These are phyloP conservation scores for Siniperca knerii DNA, from an alignment of 2,113 vertebrate species.

Conservation along the genomic window DNA sequence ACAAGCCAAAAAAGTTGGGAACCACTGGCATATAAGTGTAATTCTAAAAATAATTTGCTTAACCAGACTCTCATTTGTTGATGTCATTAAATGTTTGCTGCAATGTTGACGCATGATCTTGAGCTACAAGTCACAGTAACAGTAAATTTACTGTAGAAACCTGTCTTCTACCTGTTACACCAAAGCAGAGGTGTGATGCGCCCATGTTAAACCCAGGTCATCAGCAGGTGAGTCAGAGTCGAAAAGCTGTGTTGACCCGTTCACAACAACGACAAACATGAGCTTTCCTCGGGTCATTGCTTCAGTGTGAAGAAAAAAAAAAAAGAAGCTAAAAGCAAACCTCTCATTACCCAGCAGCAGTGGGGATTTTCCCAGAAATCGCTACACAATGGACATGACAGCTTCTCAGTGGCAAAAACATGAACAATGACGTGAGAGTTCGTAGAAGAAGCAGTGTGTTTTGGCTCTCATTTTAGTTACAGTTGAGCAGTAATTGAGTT, in stretches of 20 bases:
- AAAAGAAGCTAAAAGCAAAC: conserved; percentile 49
- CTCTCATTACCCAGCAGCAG: conserved; percentile 72
- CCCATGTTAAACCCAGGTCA: neutral
- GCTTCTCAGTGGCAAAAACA: conserved; percentile 15
- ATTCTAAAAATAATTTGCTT: neutral
- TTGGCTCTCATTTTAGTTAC: conserved; percentile 48
- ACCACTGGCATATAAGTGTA: neutral
- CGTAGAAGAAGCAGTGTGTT: conserved; percentile 18
- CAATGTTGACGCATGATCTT: neutral
- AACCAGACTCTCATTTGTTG: neutral
- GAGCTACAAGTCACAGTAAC: neutral
- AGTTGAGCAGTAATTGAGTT: conserved; percentile 60
- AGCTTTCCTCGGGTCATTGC: conserved; percentile 37
- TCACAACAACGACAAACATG: conserved; percentile 22
- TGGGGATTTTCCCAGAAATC: conserved; percentile 71
- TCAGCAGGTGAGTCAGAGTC: neutral
- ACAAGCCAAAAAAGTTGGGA: neutral
- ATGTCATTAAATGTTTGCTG: neutral
- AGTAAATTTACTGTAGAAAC: neutral
- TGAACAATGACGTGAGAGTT: conserved; percentile 56
- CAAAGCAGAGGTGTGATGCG: conserved; percentile 4
- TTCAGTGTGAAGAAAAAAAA: conserved; percentile 38
- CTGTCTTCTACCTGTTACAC: neutral
- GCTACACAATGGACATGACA: conserved; percentile 55
- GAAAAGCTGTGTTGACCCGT: conserved; percentile 10